These are phyloP conservation scores for Morone chrysops DNA, from an alignment of 2,113 vertebrate species.

Conservation along the genomic window DNA sequence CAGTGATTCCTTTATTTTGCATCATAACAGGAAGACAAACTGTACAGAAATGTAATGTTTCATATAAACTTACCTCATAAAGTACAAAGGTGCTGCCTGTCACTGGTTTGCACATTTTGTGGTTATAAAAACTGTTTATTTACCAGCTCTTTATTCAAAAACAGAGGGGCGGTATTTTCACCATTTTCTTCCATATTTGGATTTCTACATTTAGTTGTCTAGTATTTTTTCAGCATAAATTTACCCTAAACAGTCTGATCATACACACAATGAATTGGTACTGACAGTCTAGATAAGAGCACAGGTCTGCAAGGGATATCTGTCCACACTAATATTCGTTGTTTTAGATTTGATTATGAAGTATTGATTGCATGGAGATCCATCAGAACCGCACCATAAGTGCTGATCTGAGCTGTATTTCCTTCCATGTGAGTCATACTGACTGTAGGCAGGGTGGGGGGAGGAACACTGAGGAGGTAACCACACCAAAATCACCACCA, in stretches of 20 bases:
- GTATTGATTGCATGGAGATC: background rate
- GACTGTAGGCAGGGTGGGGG: conserved; percentile 19
- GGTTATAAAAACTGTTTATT: no score
- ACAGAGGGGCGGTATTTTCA: no score
- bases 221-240: background rate
- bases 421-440: conserved; percentile 33
- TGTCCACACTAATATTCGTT: background rate
- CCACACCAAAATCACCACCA: conserved; percentile 52
- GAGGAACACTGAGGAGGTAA: conserved; percentile 23
- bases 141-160: no score
- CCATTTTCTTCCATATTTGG: background rate
- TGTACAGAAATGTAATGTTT: no score
- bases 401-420: conserved; percentile 5
- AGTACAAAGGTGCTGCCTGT: no score
- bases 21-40: no score
- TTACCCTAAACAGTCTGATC: background rate
- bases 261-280: no score
- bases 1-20: no score
- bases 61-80: no score
- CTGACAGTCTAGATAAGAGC: no score
- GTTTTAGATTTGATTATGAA: background rate
- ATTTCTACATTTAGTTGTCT: background rate
- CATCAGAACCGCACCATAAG: background rate
- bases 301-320: background rate
- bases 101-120: no score